Evolutionary conservation across 2,113 vertebrate species (phyloP), one percentile per base, ranked within the genome.

Genomic region (Dinomys branickii): DNA sequence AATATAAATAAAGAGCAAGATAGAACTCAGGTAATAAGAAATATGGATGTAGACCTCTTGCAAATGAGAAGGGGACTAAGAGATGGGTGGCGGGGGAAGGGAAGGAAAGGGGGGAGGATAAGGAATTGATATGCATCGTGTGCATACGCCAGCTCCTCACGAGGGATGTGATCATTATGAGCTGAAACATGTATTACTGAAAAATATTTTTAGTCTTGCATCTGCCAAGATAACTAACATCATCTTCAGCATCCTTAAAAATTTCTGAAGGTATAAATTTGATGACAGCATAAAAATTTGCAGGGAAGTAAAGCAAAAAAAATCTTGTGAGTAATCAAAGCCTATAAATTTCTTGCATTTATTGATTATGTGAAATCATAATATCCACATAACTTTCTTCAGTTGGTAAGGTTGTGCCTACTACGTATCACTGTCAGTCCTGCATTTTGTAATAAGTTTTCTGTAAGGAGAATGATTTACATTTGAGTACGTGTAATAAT

Each of bases 171-270:
- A 26, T 73, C 22, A 41, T 73, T 73, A 24, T 26, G 10, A 10
- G 41, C 22, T 41, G 38, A 73, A 73, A 73, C 69, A 73, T 22
- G 38, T 4, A 41, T 20, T 73, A 41, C 8, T 73, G 78, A 38
- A 84, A 85, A 50, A 73, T 88, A 85, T 88, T 93, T 95, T 84
- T 20, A 88, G 28, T 77, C 28, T 86, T 90, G 13, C 92, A 58
- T 88, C 61, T 84, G 22, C 81, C 50, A 65, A 94, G 83, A 81
- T 61, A 78, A 91, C 7, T 85, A 65, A 63, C 44, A 93, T 77
- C 8, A 73, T n/a, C 75, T 84, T 84, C 33, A 87, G 56, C 63
- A 78, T 88, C 28, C 3, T 96, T 69, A 88, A 93, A 86, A 87
- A 71, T 91, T 38, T 0, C 22, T 89, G 22, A 85, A 91, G 82